Base-by-base conservation (phyloP, 2,113 vertebrate genomes). In the Leptobrachium leishanense region DNA sequence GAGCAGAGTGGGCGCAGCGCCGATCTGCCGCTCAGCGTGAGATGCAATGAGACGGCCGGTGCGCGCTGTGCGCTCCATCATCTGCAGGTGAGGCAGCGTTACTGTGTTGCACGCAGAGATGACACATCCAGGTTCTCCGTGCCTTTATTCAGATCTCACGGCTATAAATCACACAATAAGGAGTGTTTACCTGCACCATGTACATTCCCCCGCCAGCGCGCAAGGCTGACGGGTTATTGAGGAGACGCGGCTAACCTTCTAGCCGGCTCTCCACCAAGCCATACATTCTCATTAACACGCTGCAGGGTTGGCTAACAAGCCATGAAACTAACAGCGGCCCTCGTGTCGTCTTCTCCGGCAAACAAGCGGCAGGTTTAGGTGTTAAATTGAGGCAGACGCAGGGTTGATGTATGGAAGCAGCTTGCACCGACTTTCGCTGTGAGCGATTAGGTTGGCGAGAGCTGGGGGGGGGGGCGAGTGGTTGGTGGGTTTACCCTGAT, bases 211-310 rank as follows among this genome's bases (percentile, higher is more conserved):
- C 55, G 13, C 3, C 6, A 57, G 55, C 13, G 55, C 55, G 13
- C 9, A 15, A 11, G 13, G 55, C 10, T 3, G 55, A 57, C 55
- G 9, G 31, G 68, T 70, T 43, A 20, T 46, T 10, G 15, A 44
- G 13, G 68, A 5, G 44, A 42, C 13, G 10, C 43, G 5, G 44
- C 43, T 50, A 70, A 64, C 4, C 8, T 3, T 39, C 65, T 41
- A 9, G 10, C 65, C 7, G 6, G 6, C 50, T 55, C 50, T 11
- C 31, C 10, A 40, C 31, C n/a, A 3, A 55, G 15, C 46, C 46
- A 72, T 72, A 53, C 20, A 54, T 72, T 72, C 7, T 55, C 50
- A 72, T 72, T 72, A 72, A 31, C 43, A 9, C 44, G 68, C 68
- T n/a, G 68, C 68, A 20, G 46, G 7, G 41, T 31, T 64, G 31